Conservation (phyloP, 1,140 invertebrate genomes). For the Potamilus streckersoni region DNA sequence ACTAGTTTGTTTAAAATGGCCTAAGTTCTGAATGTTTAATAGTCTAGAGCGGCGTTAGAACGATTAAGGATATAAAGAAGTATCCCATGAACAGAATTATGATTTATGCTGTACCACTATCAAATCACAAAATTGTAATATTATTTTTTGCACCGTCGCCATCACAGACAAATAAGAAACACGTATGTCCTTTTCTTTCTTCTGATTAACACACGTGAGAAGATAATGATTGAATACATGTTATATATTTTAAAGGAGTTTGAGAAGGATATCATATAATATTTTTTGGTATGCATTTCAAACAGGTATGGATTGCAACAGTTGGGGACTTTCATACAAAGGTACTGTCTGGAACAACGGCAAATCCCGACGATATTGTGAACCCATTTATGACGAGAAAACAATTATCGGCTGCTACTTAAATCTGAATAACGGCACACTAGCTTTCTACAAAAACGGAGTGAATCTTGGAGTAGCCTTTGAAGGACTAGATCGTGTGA, state of each 20-base stretch:
- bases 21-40: too few species aligned
- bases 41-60: too few species aligned
- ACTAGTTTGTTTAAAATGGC: too few species aligned
- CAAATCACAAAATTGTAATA: background rate
- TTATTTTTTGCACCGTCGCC: background rate
- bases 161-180: background rate
- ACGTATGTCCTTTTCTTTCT: background rate
- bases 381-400: conserved; percentile 49
- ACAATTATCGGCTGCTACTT: conserved; percentile 53
- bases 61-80: too few species aligned
- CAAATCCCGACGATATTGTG: conserved; percentile 42
- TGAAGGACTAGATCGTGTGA: too few species aligned
- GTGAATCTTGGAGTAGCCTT: too few species aligned
- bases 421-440: conserved; percentile 19
- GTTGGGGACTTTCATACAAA: conserved; percentile 60
- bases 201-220: background rate
- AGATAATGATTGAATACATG: background rate
- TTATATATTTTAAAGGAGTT: background rate
- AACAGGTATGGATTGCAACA: conserved; percentile 51
- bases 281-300: background rate
- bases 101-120: background rate
- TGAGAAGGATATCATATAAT: background rate
- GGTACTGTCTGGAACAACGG: conserved; percentile 54
- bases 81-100: too few species aligned
- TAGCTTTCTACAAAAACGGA: too few species aligned